These are phyloP conservation scores for Apamea crenata DNA, from an alignment of 2,888 invertebrate species.

Conservation along the genomic window DNA sequence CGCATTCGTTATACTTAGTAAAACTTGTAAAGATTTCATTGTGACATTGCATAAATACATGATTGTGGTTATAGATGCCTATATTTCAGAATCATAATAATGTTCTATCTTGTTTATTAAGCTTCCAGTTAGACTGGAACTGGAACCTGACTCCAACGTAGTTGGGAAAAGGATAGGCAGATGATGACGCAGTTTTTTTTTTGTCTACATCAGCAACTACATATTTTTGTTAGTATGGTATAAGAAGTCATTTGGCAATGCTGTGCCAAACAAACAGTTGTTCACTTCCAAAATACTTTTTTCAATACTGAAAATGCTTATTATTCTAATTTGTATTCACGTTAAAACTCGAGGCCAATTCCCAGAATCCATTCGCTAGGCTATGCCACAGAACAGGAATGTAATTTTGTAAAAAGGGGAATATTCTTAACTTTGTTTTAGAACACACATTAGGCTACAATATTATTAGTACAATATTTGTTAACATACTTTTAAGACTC, in stretches of 20 bases:
- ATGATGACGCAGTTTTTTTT: too few relatives aligned
- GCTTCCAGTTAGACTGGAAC: too few relatives aligned
- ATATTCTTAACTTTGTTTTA: conserved; percentile 19
- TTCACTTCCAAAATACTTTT: background rate
- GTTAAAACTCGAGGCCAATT: conserved; percentile 6
- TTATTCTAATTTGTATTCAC: background rate
- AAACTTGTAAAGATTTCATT: too few relatives aligned
- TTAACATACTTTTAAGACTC: conserved; percentile 53
- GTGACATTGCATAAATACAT: too few relatives aligned
- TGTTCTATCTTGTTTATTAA: too few relatives aligned
- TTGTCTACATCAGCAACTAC: too few relatives aligned
- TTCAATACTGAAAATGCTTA: background rate
- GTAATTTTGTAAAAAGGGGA: conserved; percentile 24
- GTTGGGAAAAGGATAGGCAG: too few relatives aligned
- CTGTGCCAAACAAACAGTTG: background rate
- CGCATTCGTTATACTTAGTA: too few relatives aligned
- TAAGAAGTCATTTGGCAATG: background rate
- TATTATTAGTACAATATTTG: conserved; percentile 27
- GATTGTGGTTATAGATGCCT: too few relatives aligned
- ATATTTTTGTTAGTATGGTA: too few relatives aligned
- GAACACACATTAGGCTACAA: conserved; percentile 48
- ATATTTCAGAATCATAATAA: too few relatives aligned
- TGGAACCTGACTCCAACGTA: too few relatives aligned
- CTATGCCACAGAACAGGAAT: conserved; percentile 36
- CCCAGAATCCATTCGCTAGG: conserved; percentile 17